Conservation (phyloP, 2,113 vertebrate species). For the Alligator sinensis region DNA sequence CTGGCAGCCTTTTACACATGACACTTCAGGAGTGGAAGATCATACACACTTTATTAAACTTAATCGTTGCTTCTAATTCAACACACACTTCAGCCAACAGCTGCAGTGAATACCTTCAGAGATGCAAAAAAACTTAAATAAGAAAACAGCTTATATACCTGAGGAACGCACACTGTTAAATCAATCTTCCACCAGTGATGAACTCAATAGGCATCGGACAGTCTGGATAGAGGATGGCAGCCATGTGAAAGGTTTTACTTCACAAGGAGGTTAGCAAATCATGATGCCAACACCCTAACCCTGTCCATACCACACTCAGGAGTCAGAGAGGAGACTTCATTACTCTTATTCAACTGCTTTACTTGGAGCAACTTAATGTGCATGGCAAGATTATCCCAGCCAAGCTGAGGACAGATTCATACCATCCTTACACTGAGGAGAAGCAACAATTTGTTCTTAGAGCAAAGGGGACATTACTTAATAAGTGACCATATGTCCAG, state of each 20-base stretch:
- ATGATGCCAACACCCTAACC: not conserved
- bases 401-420: not conserved
- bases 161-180: not conserved
- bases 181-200: not conserved
- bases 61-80: not conserved
- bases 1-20: too few relatives aligned
- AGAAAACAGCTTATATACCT: not conserved
- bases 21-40: not conserved
- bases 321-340: not conserved
- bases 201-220: not conserved
- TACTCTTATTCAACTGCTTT: not conserved
- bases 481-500: too few relatives aligned
- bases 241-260: not conserved
- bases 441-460: too few relatives aligned
- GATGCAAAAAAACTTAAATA: not conserved
- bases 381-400: not conserved
- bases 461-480: too few relatives aligned
- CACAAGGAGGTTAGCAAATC: not conserved
- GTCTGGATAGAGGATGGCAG: too few relatives aligned
- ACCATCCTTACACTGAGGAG: too few relatives aligned
- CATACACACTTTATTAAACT: not conserved
- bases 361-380: not conserved
- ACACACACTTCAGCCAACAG: not conserved
- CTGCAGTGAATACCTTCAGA: not conserved
- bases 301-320: not conserved